Percentiles rank a stretch among this genome's conserved stretches.
Evolutionary conservation across 1,140 invertebrate species (phyloP).

Genomic region (Bacillus rossius): DNA sequence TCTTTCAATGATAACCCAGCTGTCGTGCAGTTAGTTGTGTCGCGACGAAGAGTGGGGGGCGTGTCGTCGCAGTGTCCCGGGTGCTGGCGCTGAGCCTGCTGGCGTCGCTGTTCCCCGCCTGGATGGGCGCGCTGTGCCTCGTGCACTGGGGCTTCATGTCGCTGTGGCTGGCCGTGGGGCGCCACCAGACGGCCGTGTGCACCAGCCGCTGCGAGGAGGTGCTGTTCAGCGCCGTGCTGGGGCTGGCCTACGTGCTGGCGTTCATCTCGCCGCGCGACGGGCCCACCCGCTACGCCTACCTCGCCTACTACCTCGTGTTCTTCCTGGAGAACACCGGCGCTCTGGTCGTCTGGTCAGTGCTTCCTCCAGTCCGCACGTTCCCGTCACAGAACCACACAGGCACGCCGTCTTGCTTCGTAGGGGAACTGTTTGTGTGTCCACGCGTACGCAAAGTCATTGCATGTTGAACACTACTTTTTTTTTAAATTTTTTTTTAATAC

Average conservation of each 20-base stretch:
- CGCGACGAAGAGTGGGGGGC: no score
- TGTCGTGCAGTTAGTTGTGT: no score
- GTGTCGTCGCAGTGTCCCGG: conserved; percentile 29
- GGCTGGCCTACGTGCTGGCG: conserved; percentile 42
- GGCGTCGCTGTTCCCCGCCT: conserved; percentile 37
- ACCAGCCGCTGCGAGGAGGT: conserved; percentile 44
- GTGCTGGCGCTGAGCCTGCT: conserved; percentile 39
- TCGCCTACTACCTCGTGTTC: conserved; percentile 44
- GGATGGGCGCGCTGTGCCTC: conserved; percentile 40
- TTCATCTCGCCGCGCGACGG: conserved; percentile 45
- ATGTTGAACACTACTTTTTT: background rate
- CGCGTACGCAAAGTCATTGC: background rate
- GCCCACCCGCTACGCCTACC: conserved; percentile 42
- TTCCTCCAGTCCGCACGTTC: background rate
- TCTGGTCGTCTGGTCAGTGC: conserved; percentile 43
- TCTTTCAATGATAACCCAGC: no score
- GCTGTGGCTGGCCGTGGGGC: conserved; percentile 37
- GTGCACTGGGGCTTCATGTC: conserved; percentile 41
- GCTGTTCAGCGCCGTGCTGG: conserved; percentile 39
- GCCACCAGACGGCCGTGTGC: conserved; percentile 39
- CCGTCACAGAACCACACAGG: no score
- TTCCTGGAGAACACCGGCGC: conserved; percentile 46
- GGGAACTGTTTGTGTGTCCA: no score
- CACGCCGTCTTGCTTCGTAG: no score
- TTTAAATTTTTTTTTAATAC: background rate